Evolutionary conservation across 2,888 invertebrate genomes (phyloP), one percentile per base, ranked within the genome.

Genomic region (Dendrolimus pini): DNA sequence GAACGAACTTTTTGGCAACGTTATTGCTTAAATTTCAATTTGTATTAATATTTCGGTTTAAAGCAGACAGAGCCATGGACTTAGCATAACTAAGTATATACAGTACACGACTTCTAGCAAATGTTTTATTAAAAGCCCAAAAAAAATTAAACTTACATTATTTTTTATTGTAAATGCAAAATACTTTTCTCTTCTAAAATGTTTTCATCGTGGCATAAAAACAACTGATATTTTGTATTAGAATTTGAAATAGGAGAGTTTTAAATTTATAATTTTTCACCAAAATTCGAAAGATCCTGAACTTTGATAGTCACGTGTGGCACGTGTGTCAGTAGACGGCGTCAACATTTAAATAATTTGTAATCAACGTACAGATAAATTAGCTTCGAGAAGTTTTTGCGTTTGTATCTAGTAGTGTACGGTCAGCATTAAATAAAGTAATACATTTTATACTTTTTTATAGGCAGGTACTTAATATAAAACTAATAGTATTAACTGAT

Each of bases 231-330:
- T 47, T 47, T 47, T 3, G 47, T 41, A 53, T 53, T 13, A 57
- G 60, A 68, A 68, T 62, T 64, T 65, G 55, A 58, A 53, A 62
- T 63, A 14, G 7, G 14, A 41, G 41, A 13, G 18, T 56, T 41
- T 56, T 56, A 56, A 56, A 56, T 53, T 14, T 56, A n/a, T 41
- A 53, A 56, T 52, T 56, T 41, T 30, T 14, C n/a, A 53, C 56
- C 41, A 47, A 41, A 53, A 53, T 53, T 53, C 14, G 41, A 53
- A 14, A 56, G 41, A 41, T 41, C 56, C 53, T 30, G 53, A 56
- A 70, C 69, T 66, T 72, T 67, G 63, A n/a, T 58, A 53, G 61
- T 69, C 72, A 74, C 72, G 68, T 74, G 68, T 62, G 56, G 65
- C 70, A 74, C 72, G 73, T 70, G 65, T 52, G 41, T 30, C 30